These are phyloP conservation scores for Eptesicus fuscus DNA, from an alignment of 2,113 vertebrate species.

Conservation along the genomic window DNA sequence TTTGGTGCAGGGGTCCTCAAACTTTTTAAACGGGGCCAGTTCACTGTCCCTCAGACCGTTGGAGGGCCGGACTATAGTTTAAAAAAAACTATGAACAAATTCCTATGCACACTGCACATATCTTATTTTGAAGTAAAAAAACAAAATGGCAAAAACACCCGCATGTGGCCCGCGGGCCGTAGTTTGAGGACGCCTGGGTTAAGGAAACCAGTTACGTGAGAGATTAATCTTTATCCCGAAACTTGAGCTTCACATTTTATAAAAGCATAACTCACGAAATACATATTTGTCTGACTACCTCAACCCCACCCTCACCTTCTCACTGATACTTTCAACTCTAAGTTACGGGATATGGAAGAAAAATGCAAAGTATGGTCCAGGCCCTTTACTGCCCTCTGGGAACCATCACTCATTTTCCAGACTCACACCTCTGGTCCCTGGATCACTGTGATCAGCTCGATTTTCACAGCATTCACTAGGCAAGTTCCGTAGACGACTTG, in stretches of 20 bases:
- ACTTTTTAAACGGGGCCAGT: too few species aligned
- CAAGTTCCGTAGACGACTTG: background rate
- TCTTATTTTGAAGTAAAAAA: too few species aligned
- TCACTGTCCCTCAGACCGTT: too few species aligned
- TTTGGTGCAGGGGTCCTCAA: too few species aligned
- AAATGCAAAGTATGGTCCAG: background rate
- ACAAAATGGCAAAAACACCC: too few species aligned
- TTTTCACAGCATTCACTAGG: background rate
- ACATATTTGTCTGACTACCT: background rate
- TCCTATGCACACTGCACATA: too few species aligned
- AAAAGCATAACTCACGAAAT: background rate
- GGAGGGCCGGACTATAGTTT: too few species aligned
- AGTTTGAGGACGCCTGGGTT: too few species aligned
- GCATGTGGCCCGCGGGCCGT: too few species aligned
- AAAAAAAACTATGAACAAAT: too few species aligned
- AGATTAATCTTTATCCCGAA: background rate
- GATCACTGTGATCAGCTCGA: background rate
- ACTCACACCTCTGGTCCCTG: background rate
- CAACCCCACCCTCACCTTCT: background rate
- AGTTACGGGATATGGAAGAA: background rate
- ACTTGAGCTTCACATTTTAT: background rate
- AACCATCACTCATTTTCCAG: background rate
- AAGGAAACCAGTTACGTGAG: background rate
- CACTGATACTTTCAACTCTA: background rate
- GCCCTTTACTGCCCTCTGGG: background rate